A percentile compares a stretch with the other conserved stretches of the same genome.
Evolutionary conservation across 2,797 vertebrate species (phyloP).

Genomic region (Silurus lanzhouensis): DNA sequence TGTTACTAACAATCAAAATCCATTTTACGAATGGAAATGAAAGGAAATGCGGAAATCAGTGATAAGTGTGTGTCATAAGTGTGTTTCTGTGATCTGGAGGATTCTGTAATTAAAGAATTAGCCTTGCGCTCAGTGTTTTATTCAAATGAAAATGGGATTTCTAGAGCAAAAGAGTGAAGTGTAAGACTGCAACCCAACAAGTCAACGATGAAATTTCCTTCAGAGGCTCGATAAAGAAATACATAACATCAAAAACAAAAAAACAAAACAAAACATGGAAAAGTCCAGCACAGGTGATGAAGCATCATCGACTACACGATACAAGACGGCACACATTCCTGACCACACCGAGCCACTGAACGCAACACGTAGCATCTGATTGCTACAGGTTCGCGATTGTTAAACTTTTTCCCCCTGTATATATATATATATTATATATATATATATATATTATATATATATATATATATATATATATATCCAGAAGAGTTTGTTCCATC

Average conservation of each 20-base stretch:
- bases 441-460: too few species aligned
- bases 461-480: too few species aligned
- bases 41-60: not conserved
- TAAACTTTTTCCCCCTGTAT: slow-evolving; percentile 7
- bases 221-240: slow-evolving; percentile 59
- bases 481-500: slow-evolving; percentile 53
- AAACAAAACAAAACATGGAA: not conserved
- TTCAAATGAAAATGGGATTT: slow-evolving; percentile 17
- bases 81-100: not conserved
- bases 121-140: not conserved
- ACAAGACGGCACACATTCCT: slow-evolving; percentile 76
- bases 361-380: slow-evolving; percentile 46
- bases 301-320: slow-evolving; percentile 76
- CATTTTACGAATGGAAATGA: not conserved
- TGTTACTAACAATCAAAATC: not conserved
- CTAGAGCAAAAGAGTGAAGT: not conserved
- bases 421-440: not conserved
- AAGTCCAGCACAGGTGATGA: slow-evolving; percentile 64
- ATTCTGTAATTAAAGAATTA: slow-evolving; percentile 61
- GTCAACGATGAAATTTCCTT: slow-evolving; percentile 59
- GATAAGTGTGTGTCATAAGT: not conserved
- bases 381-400: slow-evolving; percentile 35
- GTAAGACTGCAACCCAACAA: slow-evolving; percentile 48
- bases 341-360: slow-evolving; percentile 66
- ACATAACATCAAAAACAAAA: slow-evolving; percentile 46